A percentile compares a stretch with the other conserved stretches of the same genome.
Evolutionary conservation across 2,888 invertebrate genomes (phyloP).

Genomic region (Mythimna albipuncta): DNA sequence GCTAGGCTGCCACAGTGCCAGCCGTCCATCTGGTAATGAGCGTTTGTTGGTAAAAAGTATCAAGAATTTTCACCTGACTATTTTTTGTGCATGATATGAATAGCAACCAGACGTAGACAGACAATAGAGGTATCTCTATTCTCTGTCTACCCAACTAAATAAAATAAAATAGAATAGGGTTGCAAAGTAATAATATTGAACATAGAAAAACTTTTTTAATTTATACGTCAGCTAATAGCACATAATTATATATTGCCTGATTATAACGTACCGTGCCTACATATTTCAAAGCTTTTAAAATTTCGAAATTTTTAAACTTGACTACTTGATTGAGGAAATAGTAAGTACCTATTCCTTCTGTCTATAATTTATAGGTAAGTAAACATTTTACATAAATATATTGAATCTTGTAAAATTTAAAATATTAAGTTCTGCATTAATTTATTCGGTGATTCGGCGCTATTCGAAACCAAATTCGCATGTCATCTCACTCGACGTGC

Average conservation of each 20-base stretch:
- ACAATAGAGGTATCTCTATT: no score
- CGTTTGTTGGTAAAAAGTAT: slow-evolving; percentile 35
- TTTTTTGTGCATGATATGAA: background rate
- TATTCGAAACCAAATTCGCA: slow-evolving; percentile 32
- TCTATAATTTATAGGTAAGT: background rate
- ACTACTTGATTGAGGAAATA: no score
- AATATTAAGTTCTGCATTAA: slow-evolving; percentile 7
- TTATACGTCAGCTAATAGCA: background rate
- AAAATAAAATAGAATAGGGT: background rate
- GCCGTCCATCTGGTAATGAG: slow-evolving; percentile 23
- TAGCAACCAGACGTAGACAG: no score
- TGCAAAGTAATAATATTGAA: background rate
- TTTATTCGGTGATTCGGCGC: slow-evolving; percentile 24
- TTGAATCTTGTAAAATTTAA: background rate
- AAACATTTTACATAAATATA: background rate
- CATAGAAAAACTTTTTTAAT: background rate
- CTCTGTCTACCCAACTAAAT: no score
- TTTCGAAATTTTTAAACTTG: background rate
- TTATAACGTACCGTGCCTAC: background rate
- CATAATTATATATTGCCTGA: background rate
- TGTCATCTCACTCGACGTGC: slow-evolving; percentile 18
- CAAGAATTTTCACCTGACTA: slow-evolving; percentile 23
- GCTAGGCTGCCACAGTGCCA: slow-evolving; percentile 5
- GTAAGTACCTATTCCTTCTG: background rate
- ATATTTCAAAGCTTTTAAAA: background rate